Evolutionary conservation across 2,113 vertebrate species (phyloP).

Genomic region (Crotalus tigris): DNA sequence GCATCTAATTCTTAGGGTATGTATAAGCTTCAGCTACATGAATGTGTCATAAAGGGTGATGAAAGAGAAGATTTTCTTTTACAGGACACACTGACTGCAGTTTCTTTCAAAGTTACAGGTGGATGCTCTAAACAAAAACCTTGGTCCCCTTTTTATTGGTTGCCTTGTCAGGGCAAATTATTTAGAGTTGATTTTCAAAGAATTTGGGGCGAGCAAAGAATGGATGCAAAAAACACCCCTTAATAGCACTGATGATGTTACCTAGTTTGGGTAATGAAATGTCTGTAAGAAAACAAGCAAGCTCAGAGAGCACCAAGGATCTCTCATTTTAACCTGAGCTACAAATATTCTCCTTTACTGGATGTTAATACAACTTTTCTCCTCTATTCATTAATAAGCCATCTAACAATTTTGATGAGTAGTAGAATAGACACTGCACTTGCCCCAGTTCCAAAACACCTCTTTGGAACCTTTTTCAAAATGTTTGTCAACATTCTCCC

Average conservation of each 20-base stretch:
- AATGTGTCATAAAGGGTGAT: background rate
- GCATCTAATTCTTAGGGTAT: conserved; percentile 95
- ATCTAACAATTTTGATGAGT: background rate
- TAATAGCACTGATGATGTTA: no score
- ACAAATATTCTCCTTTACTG: no score
- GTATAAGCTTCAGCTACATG: background rate
- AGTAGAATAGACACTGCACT: background rate
- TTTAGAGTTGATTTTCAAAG: background rate
- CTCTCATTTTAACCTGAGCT: no score
- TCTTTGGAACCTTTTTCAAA: background rate
- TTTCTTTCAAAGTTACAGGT: background rate
- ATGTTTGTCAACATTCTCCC: background rate
- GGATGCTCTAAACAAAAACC: background rate
- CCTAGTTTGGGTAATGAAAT: no score
- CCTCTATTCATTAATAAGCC: background rate
- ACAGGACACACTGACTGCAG: background rate
- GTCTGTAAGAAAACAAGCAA: no score
- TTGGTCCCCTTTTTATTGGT: background rate
- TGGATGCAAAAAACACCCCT: no score
- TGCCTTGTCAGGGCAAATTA: background rate
- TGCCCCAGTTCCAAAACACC: background rate
- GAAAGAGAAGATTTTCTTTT: background rate
- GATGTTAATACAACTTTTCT: background rate
- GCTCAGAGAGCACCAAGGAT: no score
- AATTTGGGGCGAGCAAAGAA: background rate